phyloP scores from a whole-genome alignment of 1,140 invertebrate genomes.

The Ostrea edulis region DNA sequence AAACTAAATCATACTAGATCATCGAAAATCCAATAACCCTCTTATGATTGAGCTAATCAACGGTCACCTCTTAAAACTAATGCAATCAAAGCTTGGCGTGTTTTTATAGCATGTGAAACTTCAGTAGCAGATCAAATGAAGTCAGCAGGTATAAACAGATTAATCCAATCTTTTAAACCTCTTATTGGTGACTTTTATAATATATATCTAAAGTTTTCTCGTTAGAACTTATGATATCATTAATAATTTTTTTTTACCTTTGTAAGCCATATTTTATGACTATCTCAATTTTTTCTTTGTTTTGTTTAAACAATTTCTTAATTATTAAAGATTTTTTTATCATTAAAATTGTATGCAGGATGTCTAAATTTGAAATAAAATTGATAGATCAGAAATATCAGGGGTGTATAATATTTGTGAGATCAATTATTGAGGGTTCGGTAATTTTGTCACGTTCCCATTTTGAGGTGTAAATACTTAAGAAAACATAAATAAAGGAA shows the following conservation, averaged over 20 bases:
- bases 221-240: neutral
- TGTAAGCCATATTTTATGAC: neutral
- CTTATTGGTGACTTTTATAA: neutral
- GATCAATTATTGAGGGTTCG: neutral
- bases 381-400: neutral
- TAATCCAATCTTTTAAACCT: neutral
- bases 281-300: neutral
- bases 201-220: neutral
- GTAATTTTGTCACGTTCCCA: neutral
- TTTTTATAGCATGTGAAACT: conserved; percentile 31
- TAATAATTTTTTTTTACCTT: neutral
- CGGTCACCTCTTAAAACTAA: neutral
- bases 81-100: neutral
- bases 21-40: conserved; percentile 7
- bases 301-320: neutral
- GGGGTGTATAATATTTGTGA: neutral
- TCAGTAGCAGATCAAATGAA: neutral
- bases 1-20: conserved; percentile 3
- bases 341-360: neutral
- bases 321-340: neutral
- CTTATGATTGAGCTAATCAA: neutral
- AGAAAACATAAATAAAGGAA: conserved; percentile 6
- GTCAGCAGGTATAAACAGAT: conserved; percentile 28
- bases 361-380: neutral
- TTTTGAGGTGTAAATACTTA: neutral